phyloP scores from a whole-genome alignment of 2,113 vertebrate species.

The Festucalex cinctus region DNA sequence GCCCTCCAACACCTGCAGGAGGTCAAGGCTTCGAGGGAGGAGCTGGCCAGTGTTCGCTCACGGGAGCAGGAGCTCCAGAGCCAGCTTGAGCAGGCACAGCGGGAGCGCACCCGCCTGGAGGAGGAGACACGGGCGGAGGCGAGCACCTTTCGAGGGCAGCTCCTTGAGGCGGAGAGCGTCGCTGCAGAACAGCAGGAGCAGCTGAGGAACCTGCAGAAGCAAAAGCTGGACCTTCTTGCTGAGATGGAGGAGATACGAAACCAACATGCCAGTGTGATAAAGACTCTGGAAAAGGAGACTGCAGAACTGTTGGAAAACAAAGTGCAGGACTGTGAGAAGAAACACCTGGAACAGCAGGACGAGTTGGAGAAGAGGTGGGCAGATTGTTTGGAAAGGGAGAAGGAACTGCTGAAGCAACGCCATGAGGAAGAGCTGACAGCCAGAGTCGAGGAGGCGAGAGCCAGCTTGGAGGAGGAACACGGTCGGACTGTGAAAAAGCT shows the following conservation, averaged over 20 bases:
- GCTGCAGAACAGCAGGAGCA: conserved; percentile 58
- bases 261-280: conserved; percentile 65
- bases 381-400: conserved; percentile 65
- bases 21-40: conserved; percentile 62
- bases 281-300: conserved; percentile 53
- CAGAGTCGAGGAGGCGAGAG: conserved; percentile 58
- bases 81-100: conserved; percentile 61
- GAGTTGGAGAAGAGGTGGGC: conserved; percentile 48
- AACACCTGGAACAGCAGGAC: conserved; percentile 46
- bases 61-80: conserved; percentile 71
- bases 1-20: conserved; percentile 69
- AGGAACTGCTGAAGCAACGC: conserved; percentile 52
- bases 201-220: conserved; percentile 44
- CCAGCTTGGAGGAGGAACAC: conserved; percentile 51
- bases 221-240: conserved; percentile 40
- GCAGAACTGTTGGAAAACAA: conserved; percentile 54
- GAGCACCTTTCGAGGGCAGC: conserved; percentile 42
- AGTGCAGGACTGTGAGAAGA: conserved; percentile 58
- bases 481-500: conserved; percentile 52
- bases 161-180: conserved; percentile 43
- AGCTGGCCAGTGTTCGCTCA: conserved; percentile 66
- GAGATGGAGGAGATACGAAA: conserved; percentile 57
- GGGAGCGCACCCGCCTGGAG: conserved; percentile 50
- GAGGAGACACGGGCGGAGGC: conserved; percentile 51
- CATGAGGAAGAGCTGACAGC: conserved; percentile 64